Evolutionary conservation across 2,797 vertebrate genomes (phyloP), one percentile per base, ranked within the genome.

Genomic region (Muraenolepis orangiensis): DNA sequence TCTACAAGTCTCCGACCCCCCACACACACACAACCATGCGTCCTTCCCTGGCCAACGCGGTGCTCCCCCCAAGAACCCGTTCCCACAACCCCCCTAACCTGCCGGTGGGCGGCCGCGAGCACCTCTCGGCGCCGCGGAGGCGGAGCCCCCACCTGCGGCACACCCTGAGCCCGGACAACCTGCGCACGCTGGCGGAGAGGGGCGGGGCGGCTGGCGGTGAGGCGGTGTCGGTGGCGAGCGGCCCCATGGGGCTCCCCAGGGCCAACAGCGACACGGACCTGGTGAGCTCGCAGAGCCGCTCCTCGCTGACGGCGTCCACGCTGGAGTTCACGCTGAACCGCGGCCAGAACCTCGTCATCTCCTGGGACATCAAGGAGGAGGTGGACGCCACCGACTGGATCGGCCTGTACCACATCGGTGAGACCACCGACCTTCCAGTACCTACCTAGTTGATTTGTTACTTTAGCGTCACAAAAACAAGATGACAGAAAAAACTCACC

Each of bases 311-410:
- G 0, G 97, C 97, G 0, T 98, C 96, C 82, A 96, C 96, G 73
- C 94, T 97, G 0, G 97, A 99, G 76, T 95, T 96, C 81, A 96
- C 96, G 0, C 83, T 99, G 82, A 95, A 95, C 68, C 95, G 96
- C 0, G 95, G 96, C 46, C 96, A 98, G 92, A 96, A 97, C 84
- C 95, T 99, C 67, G 95, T 99, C 31, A 98, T 99, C 87, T 96
- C 96, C 82, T 99, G 98, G 98, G 97, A 99, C 88, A 99, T 99
- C 88, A 99, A 99, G 84, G 98, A 99, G 91, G 98, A 99, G 83
- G 98, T 99, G 83, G 98, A 98, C 40, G 96, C 98, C 0, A 98
- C 97, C 0, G 98, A 99, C 85, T 99, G 98, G 98, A 99, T 99
- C 42, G 98, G 98, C 36, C 95, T 99, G 31, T 99, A 99, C 91